A percentile compares a stretch with the other conserved stretches of the same genome.
Conservation (phyloP, 2,888 invertebrate genomes). For the Heliconius ismenius region DNA sequence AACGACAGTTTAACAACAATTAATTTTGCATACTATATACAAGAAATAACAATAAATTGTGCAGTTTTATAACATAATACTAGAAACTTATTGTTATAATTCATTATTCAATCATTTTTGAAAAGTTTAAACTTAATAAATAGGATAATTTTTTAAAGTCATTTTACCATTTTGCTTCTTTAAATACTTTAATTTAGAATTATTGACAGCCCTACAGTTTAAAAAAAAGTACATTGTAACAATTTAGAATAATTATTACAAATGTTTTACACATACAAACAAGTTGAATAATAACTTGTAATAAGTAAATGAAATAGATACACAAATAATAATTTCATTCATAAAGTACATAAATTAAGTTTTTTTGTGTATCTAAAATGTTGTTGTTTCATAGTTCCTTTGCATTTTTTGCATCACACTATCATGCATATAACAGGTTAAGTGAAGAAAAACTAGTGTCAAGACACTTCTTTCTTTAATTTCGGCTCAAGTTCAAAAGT, state of each 20-base stretch:
- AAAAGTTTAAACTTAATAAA: not conserved
- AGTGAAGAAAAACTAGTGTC: not conserved
- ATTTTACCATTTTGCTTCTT: not conserved
- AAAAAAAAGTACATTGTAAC: not conserved
- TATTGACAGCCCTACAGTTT: not conserved
- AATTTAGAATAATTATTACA: not conserved
- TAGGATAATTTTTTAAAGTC: not conserved
- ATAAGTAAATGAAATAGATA: not conserved
- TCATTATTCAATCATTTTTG: not conserved
- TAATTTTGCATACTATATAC: not conserved
- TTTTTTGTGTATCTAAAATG: not conserved
- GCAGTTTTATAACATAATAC: not conserved
- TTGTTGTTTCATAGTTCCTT: not conserved
- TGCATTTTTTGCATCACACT: not conserved
- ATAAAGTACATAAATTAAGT: not conserved
- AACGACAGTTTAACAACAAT: not conserved
- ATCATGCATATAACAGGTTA: not conserved
- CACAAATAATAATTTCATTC: not conserved
- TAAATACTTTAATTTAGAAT: too few species aligned
- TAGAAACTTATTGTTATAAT: not conserved
- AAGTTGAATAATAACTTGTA: not conserved
- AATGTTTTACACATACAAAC: not conserved
- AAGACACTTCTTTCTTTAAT: not conserved
- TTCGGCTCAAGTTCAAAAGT: too few species aligned
- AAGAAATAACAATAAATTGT: not conserved